Evolutionary conservation across 2,888 invertebrate genomes (phyloP).

Genomic region (Bombylius major): DNA sequence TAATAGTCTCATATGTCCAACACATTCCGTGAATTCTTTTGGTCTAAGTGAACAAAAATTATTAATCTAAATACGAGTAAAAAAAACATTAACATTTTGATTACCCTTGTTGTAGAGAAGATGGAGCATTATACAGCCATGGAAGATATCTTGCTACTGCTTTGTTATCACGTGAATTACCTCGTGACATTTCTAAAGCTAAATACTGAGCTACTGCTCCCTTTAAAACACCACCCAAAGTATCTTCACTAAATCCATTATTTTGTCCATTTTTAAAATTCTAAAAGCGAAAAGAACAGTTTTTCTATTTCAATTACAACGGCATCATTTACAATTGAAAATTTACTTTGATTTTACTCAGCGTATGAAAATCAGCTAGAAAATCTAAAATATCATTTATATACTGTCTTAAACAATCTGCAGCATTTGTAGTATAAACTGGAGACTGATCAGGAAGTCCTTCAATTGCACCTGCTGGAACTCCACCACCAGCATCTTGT

Average conservation of each 20-base stretch:
- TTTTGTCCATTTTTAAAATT: conserved; percentile 44
- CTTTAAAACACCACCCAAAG: conserved; percentile 90
- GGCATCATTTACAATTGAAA: not conserved
- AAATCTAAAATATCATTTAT: conserved; percentile 89
- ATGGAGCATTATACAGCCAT: conserved; percentile 77
- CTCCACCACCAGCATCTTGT: conserved; percentile 82
- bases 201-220: conserved; percentile 89
- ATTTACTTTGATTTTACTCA: conserved; percentile 87
- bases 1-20: conserved; percentile 82
- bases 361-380: conserved; percentile 88
- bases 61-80: not conserved
- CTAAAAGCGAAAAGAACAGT: conserved; percentile 13
- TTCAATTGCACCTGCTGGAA: conserved; percentile 62
- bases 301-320: not conserved
- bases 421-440: conserved; percentile 64
- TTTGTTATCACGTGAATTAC: conserved; percentile 70
- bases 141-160: conserved; percentile 73
- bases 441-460: conserved; percentile 39
- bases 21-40: conserved; percentile 89
- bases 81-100: not conserved
- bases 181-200: conserved; percentile 85
- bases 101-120: conserved; percentile 70
- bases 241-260: conserved; percentile 82
- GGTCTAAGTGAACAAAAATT: conserved; percentile 45
- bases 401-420: conserved; percentile 88